Conservation (phyloP, 2,888 invertebrate species). For the Fragum sueziense region DNA sequence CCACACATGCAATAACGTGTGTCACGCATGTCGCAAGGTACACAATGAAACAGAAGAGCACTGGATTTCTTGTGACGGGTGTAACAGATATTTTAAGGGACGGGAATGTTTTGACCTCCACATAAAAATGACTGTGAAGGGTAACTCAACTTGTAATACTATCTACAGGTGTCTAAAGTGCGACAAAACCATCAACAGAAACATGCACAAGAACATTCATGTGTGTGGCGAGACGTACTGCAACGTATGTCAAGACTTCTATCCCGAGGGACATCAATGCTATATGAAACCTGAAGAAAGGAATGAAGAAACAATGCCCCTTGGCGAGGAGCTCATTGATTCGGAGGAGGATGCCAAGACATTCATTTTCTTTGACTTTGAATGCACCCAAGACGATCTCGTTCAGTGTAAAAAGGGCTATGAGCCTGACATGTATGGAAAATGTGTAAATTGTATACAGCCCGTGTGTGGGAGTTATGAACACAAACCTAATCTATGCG, state of each 20-base stretch:
- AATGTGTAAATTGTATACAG: constrained; percentile 48
- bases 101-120: constrained; percentile 7
- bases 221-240: constrained; percentile 34
- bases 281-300: constrained; percentile 32
- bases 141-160: constrained; percentile 22
- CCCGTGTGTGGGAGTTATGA: constrained; percentile 38
- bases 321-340: constrained; percentile 18
- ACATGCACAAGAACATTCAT: constrained; percentile 13
- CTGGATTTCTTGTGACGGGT: constrained; percentile 19
- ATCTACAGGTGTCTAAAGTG: constrained; percentile 5
- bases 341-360: constrained; percentile 21
- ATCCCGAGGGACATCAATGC: constrained; percentile 30
- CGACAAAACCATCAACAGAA: constrained; percentile 21
- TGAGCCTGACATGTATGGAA: constrained; percentile 12
- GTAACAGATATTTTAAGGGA: constrained; percentile 1
- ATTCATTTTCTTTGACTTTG: constrained; percentile 48
- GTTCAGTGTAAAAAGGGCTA: constrained; percentile 43
- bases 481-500: constrained; percentile 53
- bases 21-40: constrained; percentile 27
- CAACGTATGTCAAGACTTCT: constrained; percentile 20
- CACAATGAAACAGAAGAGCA: constrained; percentile 6
- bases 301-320: constrained; percentile 2
- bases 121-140: constrained; percentile 9
- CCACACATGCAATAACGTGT: constrained; percentile 33
- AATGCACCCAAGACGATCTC: constrained; percentile 38